Conservation (phyloP, 2,113 vertebrate genomes). For the Thamnaconus septentrionalis region DNA sequence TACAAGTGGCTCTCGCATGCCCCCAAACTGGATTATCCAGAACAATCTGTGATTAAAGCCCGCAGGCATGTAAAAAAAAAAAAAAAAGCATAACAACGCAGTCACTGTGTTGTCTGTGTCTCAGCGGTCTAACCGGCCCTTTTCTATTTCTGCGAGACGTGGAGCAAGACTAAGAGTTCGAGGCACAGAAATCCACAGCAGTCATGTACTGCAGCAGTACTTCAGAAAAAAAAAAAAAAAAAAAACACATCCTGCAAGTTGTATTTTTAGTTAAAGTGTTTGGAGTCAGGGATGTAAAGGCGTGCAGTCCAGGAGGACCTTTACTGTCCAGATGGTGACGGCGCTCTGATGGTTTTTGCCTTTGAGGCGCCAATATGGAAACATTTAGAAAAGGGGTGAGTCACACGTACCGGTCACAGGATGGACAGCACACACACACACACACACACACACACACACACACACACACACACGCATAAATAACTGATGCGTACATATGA, state of each 20-base stretch:
- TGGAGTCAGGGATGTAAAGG: conserved; percentile 45
- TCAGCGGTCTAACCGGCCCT: conserved; percentile 41
- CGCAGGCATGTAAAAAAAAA: conserved; percentile 29
- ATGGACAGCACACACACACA: conserved; percentile 25
- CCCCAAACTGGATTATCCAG: conserved; percentile 2
- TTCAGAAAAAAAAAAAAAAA: conserved; percentile 48
- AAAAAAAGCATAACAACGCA: conserved; percentile 31
- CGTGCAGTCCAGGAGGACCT: conserved; percentile 38
- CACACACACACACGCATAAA: conserved; percentile 33
- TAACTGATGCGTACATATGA: background rate
- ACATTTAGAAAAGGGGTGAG: conserved; percentile 60
- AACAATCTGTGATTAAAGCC: conserved; percentile 42
- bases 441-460: background rate
- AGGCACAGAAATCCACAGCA: conserved; percentile 50
- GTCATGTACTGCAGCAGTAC: conserved; percentile 49
- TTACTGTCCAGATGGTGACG: conserved; percentile 45
- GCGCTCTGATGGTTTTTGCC: conserved; percentile 41
- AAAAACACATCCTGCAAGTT: conserved; percentile 59
- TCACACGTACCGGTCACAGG: conserved; percentile 61
- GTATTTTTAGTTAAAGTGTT: conserved; percentile 63
- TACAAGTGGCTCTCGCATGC: conserved; percentile 20
- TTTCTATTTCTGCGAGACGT: conserved; percentile 58
- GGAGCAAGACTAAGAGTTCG: conserved; percentile 46
- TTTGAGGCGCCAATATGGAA: conserved; percentile 56
- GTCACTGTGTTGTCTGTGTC: conserved; percentile 55